These are phyloP conservation scores for Microctenopoma steveboyesi DNA, from an alignment of 2,797 vertebrate species.

Conservation along the genomic window DNA sequence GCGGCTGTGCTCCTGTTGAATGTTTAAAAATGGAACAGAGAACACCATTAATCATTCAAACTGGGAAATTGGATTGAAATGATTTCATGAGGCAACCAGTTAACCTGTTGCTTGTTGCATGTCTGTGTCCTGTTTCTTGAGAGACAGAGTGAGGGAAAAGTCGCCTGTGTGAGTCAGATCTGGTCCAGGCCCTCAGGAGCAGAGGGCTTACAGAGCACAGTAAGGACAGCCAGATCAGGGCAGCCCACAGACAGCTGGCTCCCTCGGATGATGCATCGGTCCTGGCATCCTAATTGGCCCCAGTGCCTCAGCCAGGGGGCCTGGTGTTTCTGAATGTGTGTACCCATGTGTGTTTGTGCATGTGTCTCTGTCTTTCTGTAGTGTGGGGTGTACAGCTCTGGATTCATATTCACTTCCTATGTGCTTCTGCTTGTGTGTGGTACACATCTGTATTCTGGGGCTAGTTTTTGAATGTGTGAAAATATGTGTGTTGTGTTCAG, in stretches of 20 bases:
- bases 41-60: constrained; percentile 42
- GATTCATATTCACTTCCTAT: constrained; percentile 36
- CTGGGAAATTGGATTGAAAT: constrained; percentile 23
- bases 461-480: constrained; percentile 15
- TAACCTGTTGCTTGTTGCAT: constrained; percentile 63
- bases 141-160: constrained; percentile 13
- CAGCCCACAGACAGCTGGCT: constrained; percentile 77
- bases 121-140: constrained; percentile 13
- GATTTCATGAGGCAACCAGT: constrained; percentile 24
- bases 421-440: constrained; percentile 21
- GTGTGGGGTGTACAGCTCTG: neutral
- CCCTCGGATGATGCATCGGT: constrained; percentile 73
- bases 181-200: constrained; percentile 59
- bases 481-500: constrained; percentile 17
- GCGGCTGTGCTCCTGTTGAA: constrained; percentile 13
- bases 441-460: constrained; percentile 39
- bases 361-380: constrained; percentile 37
- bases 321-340: constrained; percentile 56
- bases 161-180: constrained; percentile 48
- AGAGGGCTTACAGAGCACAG: constrained; percentile 61
- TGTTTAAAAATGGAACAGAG: constrained; percentile 21
- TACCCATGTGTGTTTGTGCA: constrained; percentile 42
- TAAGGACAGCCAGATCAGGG: constrained; percentile 71
- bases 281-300: constrained; percentile 80
- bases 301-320: constrained; percentile 61